A percentile compares a stretch with the other conserved stretches of the same genome.
These are phyloP conservation scores for Chorisops tibialis DNA, from an alignment of 2,888 invertebrate genomes.

Conservation along the genomic window DNA sequence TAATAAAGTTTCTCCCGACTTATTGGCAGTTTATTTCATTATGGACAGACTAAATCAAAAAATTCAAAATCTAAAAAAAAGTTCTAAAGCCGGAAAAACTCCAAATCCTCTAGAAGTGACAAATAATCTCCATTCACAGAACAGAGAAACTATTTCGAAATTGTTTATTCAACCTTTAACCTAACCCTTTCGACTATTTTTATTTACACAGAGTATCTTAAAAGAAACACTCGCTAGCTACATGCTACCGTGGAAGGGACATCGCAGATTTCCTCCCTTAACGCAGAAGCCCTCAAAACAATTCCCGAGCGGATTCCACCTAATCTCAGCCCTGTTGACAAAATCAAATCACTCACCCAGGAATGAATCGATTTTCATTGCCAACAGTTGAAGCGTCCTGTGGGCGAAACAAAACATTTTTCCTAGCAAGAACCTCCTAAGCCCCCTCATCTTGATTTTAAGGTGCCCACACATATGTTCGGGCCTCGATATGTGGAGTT, in stretches of 20 bases:
- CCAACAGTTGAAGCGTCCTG: slow-evolving; percentile 5
- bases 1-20: no score
- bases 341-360: slow-evolving; percentile 22
- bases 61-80: background rate
- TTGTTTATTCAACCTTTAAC: slow-evolving; percentile 20
- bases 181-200: slow-evolving; percentile 14
- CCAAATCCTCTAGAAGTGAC: no score
- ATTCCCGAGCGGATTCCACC: background rate
- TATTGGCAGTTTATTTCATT: no score
- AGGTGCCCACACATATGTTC: no score
- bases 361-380: slow-evolving; percentile 16
- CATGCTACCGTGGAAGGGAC: no score
- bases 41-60: no score
- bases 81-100: background rate
- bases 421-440: background rate
- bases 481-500: no score
- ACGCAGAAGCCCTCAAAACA: background rate
- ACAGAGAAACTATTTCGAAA: slow-evolving; percentile 13
- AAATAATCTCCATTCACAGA: slow-evolving; percentile 1
- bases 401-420: slow-evolving; percentile 16
- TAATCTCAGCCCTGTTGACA: slow-evolving; percentile 23
- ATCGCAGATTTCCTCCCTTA: background rate
- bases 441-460: no score
- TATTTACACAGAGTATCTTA: slow-evolving; percentile 5
- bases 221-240: background rate